Base-by-base conservation (phyloP, 1,140 invertebrate species). In the Drosophila asahinai region DNA sequence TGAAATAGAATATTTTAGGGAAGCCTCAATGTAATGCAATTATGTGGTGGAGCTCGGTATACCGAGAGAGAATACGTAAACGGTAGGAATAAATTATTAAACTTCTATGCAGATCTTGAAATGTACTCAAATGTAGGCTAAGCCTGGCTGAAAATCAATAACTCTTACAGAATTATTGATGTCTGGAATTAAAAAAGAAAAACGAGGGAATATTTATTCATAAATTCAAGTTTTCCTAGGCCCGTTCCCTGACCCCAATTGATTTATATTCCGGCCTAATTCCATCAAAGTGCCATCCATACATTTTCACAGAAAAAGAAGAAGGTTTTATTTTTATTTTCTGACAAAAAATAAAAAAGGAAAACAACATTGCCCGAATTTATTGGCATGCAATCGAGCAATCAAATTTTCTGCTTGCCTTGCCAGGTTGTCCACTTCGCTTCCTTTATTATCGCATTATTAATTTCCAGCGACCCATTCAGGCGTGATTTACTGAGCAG, bases 361-460 rank as follows among this genome's bases (percentile, higher is more conserved):
- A 63, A 38, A 64, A 64, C 22, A 49, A 61, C 36, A 66, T 67
- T 42, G 22, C 62, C 17, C 45, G 47, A 63, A 65, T 65, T 30
- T 30, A 67, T 67, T 67, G 33, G 65, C 60, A 65, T 38, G 42
- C 33, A 27, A 63, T 63, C 19, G 47, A 25, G 48, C 48, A 52
- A 66, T 72, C 22, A 49, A 49, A 71, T 59, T 42, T 47, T 17
- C 40, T 27, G 68, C 68, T 48, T 48, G 17, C 63, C 48, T 52
- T 57, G 63, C 55, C 65, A 43, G 22, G 48, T 43, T 51, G 61
- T 70, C 63, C 67, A 66, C 38, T 67, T 45, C 12, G 67, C 38
- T 33, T 68, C 30, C 49, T 38, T 49, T 71, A 54, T 71, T 68
- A 68, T 68, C 67, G 67, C 68, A 52, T 52, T 61, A 73, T 60